Percentiles rank a stretch among this genome's conserved stretches.
phyloP scores from a whole-genome alignment of 1,140 invertebrate species.

The Lasioglossum albipes region DNA sequence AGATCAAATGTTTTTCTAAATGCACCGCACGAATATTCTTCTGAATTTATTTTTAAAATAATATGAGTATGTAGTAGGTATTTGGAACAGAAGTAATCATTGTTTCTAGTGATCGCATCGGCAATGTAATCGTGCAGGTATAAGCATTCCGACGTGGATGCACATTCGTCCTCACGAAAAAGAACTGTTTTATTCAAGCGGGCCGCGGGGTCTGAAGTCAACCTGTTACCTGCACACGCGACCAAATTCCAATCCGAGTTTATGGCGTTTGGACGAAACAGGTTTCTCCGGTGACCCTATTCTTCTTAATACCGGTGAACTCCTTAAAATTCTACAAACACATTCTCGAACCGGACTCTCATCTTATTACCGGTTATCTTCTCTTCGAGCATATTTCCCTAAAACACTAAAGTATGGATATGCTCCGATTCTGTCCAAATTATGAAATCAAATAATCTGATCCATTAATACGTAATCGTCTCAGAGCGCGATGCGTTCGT shows the following conservation, averaged over 20 bases:
- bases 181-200: constrained; percentile 1
- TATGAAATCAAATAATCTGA: neutral
- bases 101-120: no score
- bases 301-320: neutral
- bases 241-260: constrained; percentile 28
- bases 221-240: constrained; percentile 4
- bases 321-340: constrained; percentile 10
- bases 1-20: no score
- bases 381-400: no score
- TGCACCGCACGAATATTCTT: no score
- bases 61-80: no score
- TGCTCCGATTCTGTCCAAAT: neutral
- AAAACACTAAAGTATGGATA: neutral
- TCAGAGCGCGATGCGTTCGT: no score
- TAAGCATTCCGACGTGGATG: neutral
- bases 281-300: constrained; percentile 24
- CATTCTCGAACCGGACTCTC: neutral
- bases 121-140: no score
- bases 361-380: neutral
- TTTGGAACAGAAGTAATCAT: no score
- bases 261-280: constrained; percentile 16
- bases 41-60: no score
- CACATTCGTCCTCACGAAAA: neutral
- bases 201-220: constrained; percentile 4
- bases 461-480: no score